Evolutionary conservation across 2,113 vertebrate genomes (phyloP).

Genomic region (Cephalopterus ornatus): DNA sequence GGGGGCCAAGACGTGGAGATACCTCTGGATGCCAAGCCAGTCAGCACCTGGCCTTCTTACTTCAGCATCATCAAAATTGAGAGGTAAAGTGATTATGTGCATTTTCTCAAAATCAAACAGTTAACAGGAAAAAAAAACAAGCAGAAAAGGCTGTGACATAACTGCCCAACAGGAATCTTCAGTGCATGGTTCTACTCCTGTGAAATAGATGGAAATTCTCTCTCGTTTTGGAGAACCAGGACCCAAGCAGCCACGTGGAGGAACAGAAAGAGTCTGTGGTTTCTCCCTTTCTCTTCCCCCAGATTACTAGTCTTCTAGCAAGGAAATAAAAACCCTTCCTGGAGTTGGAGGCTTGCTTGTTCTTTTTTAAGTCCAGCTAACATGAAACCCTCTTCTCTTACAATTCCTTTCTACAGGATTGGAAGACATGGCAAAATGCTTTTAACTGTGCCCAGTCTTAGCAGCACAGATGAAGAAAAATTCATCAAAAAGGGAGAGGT

Average conservation of each 20-base stretch:
- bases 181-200: neutral
- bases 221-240: neutral
- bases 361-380: neutral
- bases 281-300: neutral
- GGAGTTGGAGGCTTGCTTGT: neutral
- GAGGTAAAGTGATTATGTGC: slow-evolving; percentile 74
- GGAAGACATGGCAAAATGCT: slow-evolving; percentile 93
- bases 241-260: neutral
- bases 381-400: neutral
- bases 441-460: slow-evolving; percentile 90
- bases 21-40: slow-evolving; percentile 88
- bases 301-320: neutral
- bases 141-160: neutral
- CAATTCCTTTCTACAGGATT: slow-evolving; percentile 74
- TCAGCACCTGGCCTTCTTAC: slow-evolving; percentile 93
- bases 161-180: neutral
- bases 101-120: neutral
- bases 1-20: slow-evolving; percentile 91
- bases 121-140: neutral
- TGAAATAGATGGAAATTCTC: neutral
- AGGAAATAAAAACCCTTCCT: neutral
- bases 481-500: slow-evolving; percentile 94
- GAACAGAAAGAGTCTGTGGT: neutral
- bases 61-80: slow-evolving; percentile 96
- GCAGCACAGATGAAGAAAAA: slow-evolving; percentile 89